phyloP scores from a whole-genome alignment of 64 coral and sea anemone species.

The Stichodactyla helianthus region DNA sequence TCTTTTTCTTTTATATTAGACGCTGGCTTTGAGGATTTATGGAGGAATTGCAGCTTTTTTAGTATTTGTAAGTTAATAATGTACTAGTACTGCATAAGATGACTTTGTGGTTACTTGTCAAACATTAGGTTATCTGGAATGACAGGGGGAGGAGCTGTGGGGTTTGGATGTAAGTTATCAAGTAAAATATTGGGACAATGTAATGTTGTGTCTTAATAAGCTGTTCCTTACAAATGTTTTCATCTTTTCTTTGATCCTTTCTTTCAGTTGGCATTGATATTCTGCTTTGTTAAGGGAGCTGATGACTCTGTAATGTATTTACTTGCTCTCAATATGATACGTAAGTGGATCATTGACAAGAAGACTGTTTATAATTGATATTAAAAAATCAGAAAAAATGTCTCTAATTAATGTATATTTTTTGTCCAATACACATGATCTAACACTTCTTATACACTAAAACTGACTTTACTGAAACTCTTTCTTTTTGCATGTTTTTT shows the following conservation, averaged over 20 bases:
- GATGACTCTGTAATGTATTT: constrained; percentile 47
- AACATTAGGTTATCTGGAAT: too few relatives aligned
- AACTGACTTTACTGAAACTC: neutral
- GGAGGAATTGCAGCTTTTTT: constrained; percentile 9
- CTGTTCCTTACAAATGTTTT: neutral
- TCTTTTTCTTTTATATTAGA: neutral
- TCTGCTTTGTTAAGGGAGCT: constrained; percentile 45
- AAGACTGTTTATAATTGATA: too few relatives aligned
- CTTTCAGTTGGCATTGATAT: constrained; percentile 40
- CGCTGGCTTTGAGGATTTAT: constrained; percentile 12
- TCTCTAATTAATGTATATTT: too few relatives aligned
- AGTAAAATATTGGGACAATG: too few relatives aligned
- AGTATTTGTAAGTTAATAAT: constrained; percentile 14
- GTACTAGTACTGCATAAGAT: too few relatives aligned
- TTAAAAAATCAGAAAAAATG: too few relatives aligned
- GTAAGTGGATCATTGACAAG: constrained; percentile 14
- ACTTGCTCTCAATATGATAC: constrained; percentile 45
- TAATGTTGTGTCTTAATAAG: too few relatives aligned
- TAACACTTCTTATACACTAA: too few relatives aligned
- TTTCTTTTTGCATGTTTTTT: neutral
- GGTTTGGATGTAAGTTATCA: too few relatives aligned
- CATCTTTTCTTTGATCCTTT: neutral
- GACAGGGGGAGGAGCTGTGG: too few relatives aligned
- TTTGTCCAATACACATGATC: too few relatives aligned
- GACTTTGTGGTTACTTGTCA: too few relatives aligned